A percentile compares a stretch with the other conserved stretches of the same genome.
Conservation (phyloP, 2,797 vertebrate species). For the Oreortyx pictus region DNA sequence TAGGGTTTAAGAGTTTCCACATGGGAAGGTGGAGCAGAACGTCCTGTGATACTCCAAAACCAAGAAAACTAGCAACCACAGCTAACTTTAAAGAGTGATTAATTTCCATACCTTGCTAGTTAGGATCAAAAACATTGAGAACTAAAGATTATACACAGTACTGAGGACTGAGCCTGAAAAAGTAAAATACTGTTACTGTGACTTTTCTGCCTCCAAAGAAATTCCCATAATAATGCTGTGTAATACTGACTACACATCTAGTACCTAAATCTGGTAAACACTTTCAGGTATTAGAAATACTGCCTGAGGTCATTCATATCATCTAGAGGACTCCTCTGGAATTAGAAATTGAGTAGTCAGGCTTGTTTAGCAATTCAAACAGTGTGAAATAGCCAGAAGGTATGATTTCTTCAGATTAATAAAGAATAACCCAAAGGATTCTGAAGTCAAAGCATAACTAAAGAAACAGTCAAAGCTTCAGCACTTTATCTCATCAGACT, state of each 20-base stretch:
- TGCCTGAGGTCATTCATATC: not conserved
- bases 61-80: not conserved
- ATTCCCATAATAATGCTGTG: not conserved
- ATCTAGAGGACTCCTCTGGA: conserved; percentile 32
- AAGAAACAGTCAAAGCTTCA: conserved; percentile 64
- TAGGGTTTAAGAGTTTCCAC: not conserved
- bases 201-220: not conserved
- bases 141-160: not conserved
- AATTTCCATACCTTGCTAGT: not conserved
- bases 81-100: not conserved
- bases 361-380: conserved; percentile 74
- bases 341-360: conserved; percentile 49
- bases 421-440: conserved; percentile 77
- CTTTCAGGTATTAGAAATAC: conserved; percentile 48
- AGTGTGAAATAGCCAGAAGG: conserved; percentile 72
- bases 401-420: conserved; percentile 78
- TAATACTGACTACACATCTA: not conserved
- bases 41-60: not conserved
- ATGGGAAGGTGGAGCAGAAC: not conserved
- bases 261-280: not conserved
- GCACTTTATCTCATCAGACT: conserved; percentile 57
- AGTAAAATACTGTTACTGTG: not conserved
- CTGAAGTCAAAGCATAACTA: conserved; percentile 65
- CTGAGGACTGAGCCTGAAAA: accelerated
- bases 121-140: not conserved